Evolutionary conservation across 2,797 vertebrate species (phyloP), one percentile per base, ranked within the genome.

Genomic region (Scolopax rusticola): DNA sequence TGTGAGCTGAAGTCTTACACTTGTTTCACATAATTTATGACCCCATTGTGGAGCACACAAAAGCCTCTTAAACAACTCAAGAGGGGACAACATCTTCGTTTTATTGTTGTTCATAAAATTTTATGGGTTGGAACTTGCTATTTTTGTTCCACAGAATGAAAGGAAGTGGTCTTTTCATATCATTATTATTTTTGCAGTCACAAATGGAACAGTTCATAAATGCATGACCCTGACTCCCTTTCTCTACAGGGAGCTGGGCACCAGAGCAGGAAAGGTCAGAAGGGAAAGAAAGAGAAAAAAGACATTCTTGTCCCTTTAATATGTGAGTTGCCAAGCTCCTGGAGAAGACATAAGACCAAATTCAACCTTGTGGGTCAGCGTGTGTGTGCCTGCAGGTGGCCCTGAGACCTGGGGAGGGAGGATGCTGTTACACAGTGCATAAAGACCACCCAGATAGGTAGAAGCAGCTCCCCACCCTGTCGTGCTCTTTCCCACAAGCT

Each of bases 91-190:
- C 27, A 3, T 64, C 94, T 88, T 60, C 74, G 0, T 84, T 97
- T 97, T 97, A 94, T 64, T 78, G 50, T 48, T 30, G 43, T 81
- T 84, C 74, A 93, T 96, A 96, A 96, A 94, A 95, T 69, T 84
- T 93, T 94, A 95, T 95, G 93, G 56, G 7, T 92, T 87, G 95
- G 84, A 97, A 94, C 84, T 80, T 61, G 23, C 41, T 56, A 51
- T 70, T 82, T 94, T 87, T 89, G 53, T 80, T 93, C 68, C 73
- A 43, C 4, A 18, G 92, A 51, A 59, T 36, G 38, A 95, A 95
- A 84, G 53, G 89, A 90, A 94, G 54, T 14, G 32, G 41, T 59
- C 30, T 74, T 48, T 78, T 57, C 23, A 32, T n/a, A 51, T 41
- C 36, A 28, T 67, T 67, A 33, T 48, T 82, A 16, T 74, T 45